Base-by-base conservation (phyloP, 2,888 invertebrate genomes). In the Melieria omissa region DNA sequence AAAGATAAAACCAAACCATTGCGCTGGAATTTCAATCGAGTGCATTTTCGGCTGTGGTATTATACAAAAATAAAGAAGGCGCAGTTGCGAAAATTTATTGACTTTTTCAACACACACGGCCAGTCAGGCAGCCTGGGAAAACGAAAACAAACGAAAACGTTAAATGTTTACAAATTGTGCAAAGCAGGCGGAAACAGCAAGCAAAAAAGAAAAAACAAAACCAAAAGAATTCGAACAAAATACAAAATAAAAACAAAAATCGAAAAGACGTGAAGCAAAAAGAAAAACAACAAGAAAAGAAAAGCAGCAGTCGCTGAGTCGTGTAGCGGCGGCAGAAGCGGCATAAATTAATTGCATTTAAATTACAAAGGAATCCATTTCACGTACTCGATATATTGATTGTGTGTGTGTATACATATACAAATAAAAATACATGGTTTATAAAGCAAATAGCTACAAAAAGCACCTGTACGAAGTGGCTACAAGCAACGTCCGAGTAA, bases 261-360 rank as follows among this genome's bases (percentile, higher is more conserved):
- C 29, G 29, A 58, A 4, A 58, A 58, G 10, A n/a, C n/a, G 10
- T 29, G 29, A 5, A 58, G 29, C 58, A 12, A 58, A n/a, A 58
- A 44, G 12, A 58, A 58, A 16, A 10, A 58, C 10, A 58, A 14
- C 4, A 58, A 58, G 14, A 12, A n/a, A 57, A 57, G 8, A 57
- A 57, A 57, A 16, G 8, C 14, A 57, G 57, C 9, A 57, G 14
- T 16, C 8, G n/a, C 14, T 57, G 14, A 16, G 16, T 58, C 41
- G 29, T n/a, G n/a, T n/a, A n/a, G n/a, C n/a, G n/a, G n/a, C n/a
- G n/a, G n/a, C n/a, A 16, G 61, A 54, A 68, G 45, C 54, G 45
- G 52, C 4, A 5, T 29, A 54, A 63, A 57, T 70, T 70, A 70
- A 70, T 70, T 70, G 62, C 57, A 70, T 47, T 69, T 63, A 57